These are phyloP conservation scores for Miichthys miiuy DNA, from an alignment of 2,797 vertebrate genomes.

Conservation along the genomic window DNA sequence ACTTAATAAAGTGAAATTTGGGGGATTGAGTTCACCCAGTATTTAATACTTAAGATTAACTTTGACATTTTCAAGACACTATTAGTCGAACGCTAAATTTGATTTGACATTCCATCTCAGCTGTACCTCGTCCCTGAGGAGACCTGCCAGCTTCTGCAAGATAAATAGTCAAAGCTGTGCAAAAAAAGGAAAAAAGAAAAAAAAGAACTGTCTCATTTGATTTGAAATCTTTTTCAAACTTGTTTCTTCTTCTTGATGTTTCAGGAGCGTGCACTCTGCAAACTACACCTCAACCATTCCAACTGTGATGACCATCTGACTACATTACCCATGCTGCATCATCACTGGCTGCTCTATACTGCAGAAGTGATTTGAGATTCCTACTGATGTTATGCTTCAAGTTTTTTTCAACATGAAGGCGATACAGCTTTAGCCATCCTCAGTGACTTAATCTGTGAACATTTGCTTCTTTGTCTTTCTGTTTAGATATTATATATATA, in stretches of 20 bases:
- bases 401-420: neutral
- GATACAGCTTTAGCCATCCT: neutral
- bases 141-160: neutral
- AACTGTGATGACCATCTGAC: conserved; percentile 44
- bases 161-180: neutral
- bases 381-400: neutral
- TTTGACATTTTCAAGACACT: neutral
- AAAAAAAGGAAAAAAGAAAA: neutral
- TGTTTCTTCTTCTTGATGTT: conserved; percentile 16
- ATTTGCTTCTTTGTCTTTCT: neutral
- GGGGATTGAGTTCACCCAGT: neutral
- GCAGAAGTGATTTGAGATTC: neutral
- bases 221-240: neutral
- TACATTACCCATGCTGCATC: conserved; percentile 6
- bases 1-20: neutral
- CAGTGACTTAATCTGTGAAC: neutral
- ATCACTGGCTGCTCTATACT: neutral
- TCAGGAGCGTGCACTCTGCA: conserved; percentile 58
- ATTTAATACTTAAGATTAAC: neutral
- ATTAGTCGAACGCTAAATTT: neutral
- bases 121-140: neutral
- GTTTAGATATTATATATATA: neutral
- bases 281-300: conserved; percentile 56
- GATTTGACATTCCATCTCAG: neutral
- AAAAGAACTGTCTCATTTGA: neutral